Conservation (phyloP, 2,888 invertebrate species). For the Parnassius smintheus region DNA sequence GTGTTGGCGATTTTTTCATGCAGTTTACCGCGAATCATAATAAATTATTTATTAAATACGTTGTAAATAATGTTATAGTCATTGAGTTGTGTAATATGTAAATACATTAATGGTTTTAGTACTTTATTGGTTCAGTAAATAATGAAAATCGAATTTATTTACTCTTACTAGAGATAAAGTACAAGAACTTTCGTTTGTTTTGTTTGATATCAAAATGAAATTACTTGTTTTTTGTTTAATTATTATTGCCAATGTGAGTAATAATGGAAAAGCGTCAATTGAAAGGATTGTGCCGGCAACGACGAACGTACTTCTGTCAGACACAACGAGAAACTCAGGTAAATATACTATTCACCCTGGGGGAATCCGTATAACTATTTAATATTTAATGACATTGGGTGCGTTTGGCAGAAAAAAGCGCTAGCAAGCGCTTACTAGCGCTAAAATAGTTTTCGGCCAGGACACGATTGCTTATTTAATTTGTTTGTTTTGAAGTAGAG, state of each 20-base stretch:
- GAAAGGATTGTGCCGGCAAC: conserved; percentile 60
- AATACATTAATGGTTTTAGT: too few species aligned
- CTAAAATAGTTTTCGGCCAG: too few species aligned
- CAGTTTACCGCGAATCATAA: not conserved
- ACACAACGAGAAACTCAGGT: conserved; percentile 64
- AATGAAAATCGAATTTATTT: too few species aligned
- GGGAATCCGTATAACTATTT: too few species aligned
- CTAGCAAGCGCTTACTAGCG: too few species aligned
- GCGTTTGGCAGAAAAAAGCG: too few species aligned
- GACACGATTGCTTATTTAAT: too few species aligned
- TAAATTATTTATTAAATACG: not conserved
- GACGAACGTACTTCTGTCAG: conserved; percentile 56
- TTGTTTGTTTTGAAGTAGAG: too few species aligned
- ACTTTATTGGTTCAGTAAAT: too few species aligned
- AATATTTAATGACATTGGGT: too few species aligned
- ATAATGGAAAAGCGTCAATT: conserved; percentile 68
- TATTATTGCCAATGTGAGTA: conserved; percentile 62
- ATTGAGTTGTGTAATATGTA: too few species aligned
- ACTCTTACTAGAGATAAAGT: not conserved
- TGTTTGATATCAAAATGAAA: conserved; percentile 51
- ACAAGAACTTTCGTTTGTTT: not conserved
- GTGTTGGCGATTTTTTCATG: conserved; percentile 5
- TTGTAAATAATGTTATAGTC: too few species aligned
- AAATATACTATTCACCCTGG: conserved; percentile 27
- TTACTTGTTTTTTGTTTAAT: conserved; percentile 58